Evolutionary conservation across 2,888 invertebrate genomes (phyloP), one percentile per base, ranked within the genome.

Genomic region (Scaptomyza cyrtandrae): DNA sequence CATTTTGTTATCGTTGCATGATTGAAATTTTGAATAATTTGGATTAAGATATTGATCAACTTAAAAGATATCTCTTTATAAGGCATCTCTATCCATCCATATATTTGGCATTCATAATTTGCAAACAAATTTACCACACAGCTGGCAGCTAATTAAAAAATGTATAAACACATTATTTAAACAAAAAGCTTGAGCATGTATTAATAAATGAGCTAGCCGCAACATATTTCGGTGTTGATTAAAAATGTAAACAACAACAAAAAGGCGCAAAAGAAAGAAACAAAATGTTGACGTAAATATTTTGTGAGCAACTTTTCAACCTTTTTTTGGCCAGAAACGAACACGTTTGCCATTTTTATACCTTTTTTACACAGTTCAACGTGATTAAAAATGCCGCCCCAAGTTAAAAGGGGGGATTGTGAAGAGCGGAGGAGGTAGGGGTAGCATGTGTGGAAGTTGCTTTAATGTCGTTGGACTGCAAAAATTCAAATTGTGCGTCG

Each of bases 161-260:
- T 86, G 78, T 86, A 81, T 80, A 70, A 74, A 68, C 75, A 62
- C 19, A 24, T 1, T 24, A 2, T 24, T 4, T 24, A 48, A 59
- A 67, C 67, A 68, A 76, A 63, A n/a, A 46, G 39, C 24, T 46
- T 60, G 61, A 71, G 31, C 39, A 65, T 19, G 49, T 37, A 69
- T 64, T 70, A 57, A 71, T 68, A 75, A 69, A 78, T 75, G 71
- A n/a, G 60, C 57, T 60, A 63, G 70, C 77, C 64, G 63, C 64
- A 56, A 63, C 64, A 54, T 13, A 33, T 6, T 11, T 6, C 27
- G 48, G 29, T 57, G 64, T 63, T 53, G 65, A 81, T 78, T 81
- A 69, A 87, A 75, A 87, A 72, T 78, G 79, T 82, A 82, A 82
- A 85, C 86, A 87, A 75, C 19, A 66, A 56, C 6, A 29, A 3